phyloP scores from a whole-genome alignment of 2,888 invertebrate species.

The Dasypolia templi region DNA sequence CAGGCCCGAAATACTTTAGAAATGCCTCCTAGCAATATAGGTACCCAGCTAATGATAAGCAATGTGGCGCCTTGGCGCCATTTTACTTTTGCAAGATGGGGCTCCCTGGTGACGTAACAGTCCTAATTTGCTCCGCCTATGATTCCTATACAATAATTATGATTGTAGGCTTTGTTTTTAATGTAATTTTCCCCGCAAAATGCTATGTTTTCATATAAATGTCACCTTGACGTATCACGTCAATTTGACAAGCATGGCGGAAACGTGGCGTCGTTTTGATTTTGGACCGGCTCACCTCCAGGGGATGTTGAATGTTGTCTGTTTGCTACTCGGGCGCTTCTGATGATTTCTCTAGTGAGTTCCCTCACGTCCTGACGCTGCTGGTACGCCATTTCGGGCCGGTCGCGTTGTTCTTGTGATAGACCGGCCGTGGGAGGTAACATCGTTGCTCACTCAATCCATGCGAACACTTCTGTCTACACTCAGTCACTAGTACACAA shows the following conservation, averaged over 20 bases:
- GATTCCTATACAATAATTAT: conserved; percentile 59
- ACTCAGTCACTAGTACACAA: conserved; percentile 74
- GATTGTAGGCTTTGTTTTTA: conserved; percentile 68
- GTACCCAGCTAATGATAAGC: conserved; percentile 64
- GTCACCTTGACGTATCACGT: conserved; percentile 90
- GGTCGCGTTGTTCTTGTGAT: conserved; percentile 87
- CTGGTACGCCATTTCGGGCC: conserved; percentile 88
- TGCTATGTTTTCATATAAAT: conserved; percentile 87
- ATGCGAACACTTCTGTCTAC: conserved; percentile 79
- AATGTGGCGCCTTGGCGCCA: conserved; percentile 86
- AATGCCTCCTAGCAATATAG: conserved; percentile 23
- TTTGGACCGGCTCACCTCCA: conserved; percentile 86
- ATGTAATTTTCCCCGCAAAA: conserved; percentile 74
- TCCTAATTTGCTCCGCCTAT: conserved; percentile 73
- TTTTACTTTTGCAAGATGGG: conserved; percentile 86
- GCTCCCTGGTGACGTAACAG: conserved; percentile 87
- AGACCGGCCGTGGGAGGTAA: conserved; percentile 89
- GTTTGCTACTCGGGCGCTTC: conserved; percentile 85
- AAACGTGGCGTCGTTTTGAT: conserved; percentile 90
- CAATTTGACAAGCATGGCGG: conserved; percentile 90
- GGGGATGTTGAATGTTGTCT: conserved; percentile 87
- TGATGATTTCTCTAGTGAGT: conserved; percentile 86
- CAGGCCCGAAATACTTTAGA: conserved; percentile 13
- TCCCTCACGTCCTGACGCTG: conserved; percentile 87
- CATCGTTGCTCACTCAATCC: conserved; percentile 87